Base-by-base conservation (phyloP, 2,888 invertebrate species). In the Lagria hirta region DNA sequence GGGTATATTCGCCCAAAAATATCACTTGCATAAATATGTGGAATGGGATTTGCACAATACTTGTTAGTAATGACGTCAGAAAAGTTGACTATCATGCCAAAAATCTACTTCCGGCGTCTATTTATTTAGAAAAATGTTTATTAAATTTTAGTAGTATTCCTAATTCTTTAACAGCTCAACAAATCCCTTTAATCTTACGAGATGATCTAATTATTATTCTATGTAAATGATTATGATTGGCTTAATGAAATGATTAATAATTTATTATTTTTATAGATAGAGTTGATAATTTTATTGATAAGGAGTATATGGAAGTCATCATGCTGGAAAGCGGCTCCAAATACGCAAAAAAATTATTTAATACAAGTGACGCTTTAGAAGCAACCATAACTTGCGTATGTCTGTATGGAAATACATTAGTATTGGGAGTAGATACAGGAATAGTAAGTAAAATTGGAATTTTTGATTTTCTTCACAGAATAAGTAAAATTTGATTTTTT, bases 331-430 rank as follows among this genome's bases (percentile, higher is more conserved):
- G 58, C n/a, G 57, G 61, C 10, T 54, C 62, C 21, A 54, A 61
- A 33, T 64, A 62, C 46, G 64, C 67, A 21, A 67, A 68, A 38
- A 71, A 70, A 53, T 53, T 69, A 38, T 72, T 69, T 44, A 66
- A 68, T 29, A 64, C 65, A 18, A 70, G 67, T 64, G 65, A 66
- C 30, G 64, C 64, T 13, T 64, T 71, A 22, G 54, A 57, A 8
- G 62, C 66, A 11, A 62, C 61, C 21, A 69, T 72, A 18, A 68
- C 69, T 3, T 69, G 69, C 49, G 66, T 70, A 54, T 69, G 57
- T 51, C 47, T 71, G 3, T 71, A 70, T 56, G 71, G 70, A 10
- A 70, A 70, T 43, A 70, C 69, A 6, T 59, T 72, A 35, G 54
- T 70, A 11, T 47, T 72, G 13, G 71, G 70, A 20, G 64, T 66